phyloP scores from a whole-genome alignment of 1,140 invertebrate species.

The Ostrea edulis region DNA sequence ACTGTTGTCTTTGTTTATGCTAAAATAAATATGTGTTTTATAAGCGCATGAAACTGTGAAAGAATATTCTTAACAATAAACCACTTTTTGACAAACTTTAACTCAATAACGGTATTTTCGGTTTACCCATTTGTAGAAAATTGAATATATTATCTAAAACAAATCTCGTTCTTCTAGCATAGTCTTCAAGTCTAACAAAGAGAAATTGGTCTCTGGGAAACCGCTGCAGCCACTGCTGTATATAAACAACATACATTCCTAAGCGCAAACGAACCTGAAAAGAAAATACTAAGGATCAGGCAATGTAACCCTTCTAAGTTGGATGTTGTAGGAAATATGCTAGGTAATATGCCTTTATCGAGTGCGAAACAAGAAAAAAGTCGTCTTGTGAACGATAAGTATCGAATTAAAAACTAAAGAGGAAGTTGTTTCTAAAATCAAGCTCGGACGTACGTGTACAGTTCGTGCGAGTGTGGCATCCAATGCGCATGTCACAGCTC shows the following conservation, averaged over 20 bases:
- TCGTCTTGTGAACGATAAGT: too few species aligned
- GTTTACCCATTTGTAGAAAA: slow-evolving; percentile 79
- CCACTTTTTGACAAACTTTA: too few species aligned
- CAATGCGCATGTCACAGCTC: slow-evolving; percentile 50
- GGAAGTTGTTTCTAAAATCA: too few species aligned
- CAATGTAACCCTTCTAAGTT: too few species aligned
- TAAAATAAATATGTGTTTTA: too few species aligned
- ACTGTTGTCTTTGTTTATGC: too few species aligned
- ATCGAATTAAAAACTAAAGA: too few species aligned
- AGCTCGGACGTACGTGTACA: neutral
- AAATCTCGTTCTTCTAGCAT: slow-evolving; percentile 90
- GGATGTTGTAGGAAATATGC: too few species aligned
- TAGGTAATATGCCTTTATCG: too few species aligned
- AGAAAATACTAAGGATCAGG: neutral
- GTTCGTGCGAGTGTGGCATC: neutral
- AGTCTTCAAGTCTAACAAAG: slow-evolving; percentile 90
- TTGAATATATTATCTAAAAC: slow-evolving; percentile 86
- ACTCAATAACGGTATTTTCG: neutral
- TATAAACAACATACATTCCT: slow-evolving; percentile 65
- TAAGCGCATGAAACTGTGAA: too few species aligned
- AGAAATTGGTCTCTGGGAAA: slow-evolving; percentile 67
- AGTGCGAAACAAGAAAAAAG: too few species aligned
- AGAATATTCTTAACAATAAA: too few species aligned
- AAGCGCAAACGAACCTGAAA: slow-evolving; percentile 67
- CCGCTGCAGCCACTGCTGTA: slow-evolving; percentile 67